Conservation (phyloP, 2,113 vertebrate genomes). For the Poicephalus gulielmi region DNA sequence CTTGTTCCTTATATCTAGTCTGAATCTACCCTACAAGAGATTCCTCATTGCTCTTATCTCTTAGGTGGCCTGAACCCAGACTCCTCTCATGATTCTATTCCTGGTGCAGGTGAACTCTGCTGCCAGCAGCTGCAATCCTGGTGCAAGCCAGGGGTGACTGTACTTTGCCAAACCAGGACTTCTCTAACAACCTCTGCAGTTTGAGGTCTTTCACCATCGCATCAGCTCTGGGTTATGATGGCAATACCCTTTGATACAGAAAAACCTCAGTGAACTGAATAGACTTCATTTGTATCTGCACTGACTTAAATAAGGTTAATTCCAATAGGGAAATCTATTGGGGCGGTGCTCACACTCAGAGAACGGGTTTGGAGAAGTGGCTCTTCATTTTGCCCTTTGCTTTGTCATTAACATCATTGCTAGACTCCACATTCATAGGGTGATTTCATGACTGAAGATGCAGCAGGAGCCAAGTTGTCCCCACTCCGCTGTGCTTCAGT, state of each 20-base stretch:
- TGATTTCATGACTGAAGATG: not conserved
- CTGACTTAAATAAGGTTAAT: not conserved
- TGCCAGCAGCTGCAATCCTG: no score
- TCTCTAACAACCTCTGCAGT: no score
- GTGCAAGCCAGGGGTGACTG: no score
- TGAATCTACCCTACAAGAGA: no score
- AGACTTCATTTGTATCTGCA: not conserved
- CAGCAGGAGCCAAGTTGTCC: not conserved
- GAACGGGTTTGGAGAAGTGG: not conserved
- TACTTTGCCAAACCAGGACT: no score
- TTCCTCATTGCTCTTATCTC: no score
- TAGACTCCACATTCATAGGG: not conserved
- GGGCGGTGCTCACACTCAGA: no score
- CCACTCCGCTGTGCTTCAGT: accelerated
- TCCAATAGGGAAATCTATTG: not conserved
- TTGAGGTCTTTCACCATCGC: not conserved
- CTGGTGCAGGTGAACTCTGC: no score
- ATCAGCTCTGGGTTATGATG: not conserved
- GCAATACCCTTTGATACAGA: not conserved
- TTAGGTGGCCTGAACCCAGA: no score
- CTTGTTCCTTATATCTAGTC: no score
- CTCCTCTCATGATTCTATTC: no score
- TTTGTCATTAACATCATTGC: not conserved
- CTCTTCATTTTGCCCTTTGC: not conserved
- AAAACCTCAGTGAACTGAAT: not conserved